Evolutionary conservation across 2,888 invertebrate genomes (phyloP), one percentile per base, ranked within the genome.

Genomic region (Monopis laevigella): DNA sequence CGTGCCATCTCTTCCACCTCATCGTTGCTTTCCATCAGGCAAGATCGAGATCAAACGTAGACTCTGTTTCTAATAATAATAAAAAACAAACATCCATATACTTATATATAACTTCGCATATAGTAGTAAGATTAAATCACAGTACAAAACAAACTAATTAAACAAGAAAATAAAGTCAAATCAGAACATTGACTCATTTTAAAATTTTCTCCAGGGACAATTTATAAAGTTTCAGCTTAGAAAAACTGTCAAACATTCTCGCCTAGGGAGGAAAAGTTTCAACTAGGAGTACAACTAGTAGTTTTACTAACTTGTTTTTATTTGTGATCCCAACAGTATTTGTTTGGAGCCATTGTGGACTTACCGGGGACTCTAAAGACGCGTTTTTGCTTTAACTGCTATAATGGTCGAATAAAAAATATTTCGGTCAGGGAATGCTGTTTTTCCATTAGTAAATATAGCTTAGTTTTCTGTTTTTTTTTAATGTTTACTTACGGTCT

Each of bases 161-260:
- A n/a, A n/a, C n/a, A n/a, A n/a, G n/a, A n/a, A n/a, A n/a, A n/a
- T n/a, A n/a, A n/a, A n/a, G n/a, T n/a, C n/a, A n/a, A n/a, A n/a
- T n/a, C n/a, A n/a, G n/a, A n/a, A n/a, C n/a, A n/a, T n/a, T n/a
- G n/a, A n/a, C n/a, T n/a, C 3, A 4, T 32, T 32, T 17, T 32
- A 32, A 32, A 17, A 17, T 16, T 8, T 3, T 32, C 32, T 17
- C 14, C 11, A 14, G 14, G 32, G 32, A 14, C 32, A 32, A 16
- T 28, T n/a, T 28, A 21, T 5, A 11, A 36, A 36, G 19, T 21
- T 19, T 18, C 19, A 39, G 24, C 26, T 39, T 39, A 26, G 11
- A 24, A 27, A 58, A 71, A 69, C 69, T 72, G 69, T 69, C 70
- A 65, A 68, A 70, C 62, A 60, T 65, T 54, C 54, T 51, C 44